Evolutionary conservation across 2,888 invertebrate genomes (phyloP), one percentile per base, ranked within the genome.

Genomic region (Heterodera filipjevi): DNA sequence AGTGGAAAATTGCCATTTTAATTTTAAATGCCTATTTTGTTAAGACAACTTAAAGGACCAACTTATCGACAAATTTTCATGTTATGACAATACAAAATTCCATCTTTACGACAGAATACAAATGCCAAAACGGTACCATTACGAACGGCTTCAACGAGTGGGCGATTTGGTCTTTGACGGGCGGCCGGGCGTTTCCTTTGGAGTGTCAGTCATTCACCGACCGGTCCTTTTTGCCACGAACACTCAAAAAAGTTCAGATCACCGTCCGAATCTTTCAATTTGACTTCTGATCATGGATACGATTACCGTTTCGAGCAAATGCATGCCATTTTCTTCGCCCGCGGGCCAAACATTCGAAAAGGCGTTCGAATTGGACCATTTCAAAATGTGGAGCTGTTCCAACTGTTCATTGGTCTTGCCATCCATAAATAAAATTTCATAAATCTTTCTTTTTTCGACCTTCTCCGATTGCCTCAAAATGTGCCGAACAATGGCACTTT

Each of bases 281-380:
- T 85, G 32, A 81, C 82, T 0, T 81, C 82, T 30, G 87, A 87
- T 70, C 87, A 87, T 75, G 87, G 87, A 16, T 87, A 85, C 79
- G 87, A 87, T 77, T 86, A 84, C 59, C 77, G 84, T 46, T 77
- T 82, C 35, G 80, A 81, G 2, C 79, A 78, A 22, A 87, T 87
- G 87, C 85, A 84, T 46, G 86, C 87, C 1, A 83, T 87, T 27
- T 86, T 87, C 84, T 87, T 86, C 73, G 87, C 86, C 0, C 71
- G 86, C 72, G 87, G 87, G 3, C 87, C 87, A 14, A 81, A 84
- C 39, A 84, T 87, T 79, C 83, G 83, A 71, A 77, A 82, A 10
- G 82, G 81, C 32, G 70, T 77, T 22, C 78, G 81, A 22, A 35
- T 87, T n/a, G 75, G 81, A 14, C 83, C 86, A 3, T 87, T 87